These are phyloP conservation scores for Myrmophylax atrothorax DNA, from an alignment of 2,113 vertebrate genomes.

Conservation along the genomic window DNA sequence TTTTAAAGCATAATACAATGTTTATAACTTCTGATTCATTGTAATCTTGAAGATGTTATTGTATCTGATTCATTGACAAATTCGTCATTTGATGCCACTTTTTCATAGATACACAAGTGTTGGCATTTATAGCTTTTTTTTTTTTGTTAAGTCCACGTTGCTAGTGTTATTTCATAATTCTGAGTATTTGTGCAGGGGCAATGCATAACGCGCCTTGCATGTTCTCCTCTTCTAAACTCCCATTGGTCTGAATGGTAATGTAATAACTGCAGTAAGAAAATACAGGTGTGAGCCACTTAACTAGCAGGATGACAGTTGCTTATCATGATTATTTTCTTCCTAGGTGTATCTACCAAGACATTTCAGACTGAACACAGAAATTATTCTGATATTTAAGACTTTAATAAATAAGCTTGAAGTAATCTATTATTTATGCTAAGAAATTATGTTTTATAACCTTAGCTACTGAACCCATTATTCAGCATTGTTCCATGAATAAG, in stretches of 20 bases:
- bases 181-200: not conserved
- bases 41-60: not conserved
- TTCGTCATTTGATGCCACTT: not conserved
- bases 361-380: not conserved
- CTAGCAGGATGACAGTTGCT: not conserved
- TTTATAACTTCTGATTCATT: not conserved
- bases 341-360: not conserved
- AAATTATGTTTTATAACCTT: conserved; percentile 12
- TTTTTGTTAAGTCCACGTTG: not conserved
- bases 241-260: not conserved
- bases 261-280: not conserved
- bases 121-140: not conserved
- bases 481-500: not conserved
- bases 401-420: conserved; percentile 25
- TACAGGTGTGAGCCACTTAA: not conserved
- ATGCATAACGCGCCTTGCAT: not conserved
- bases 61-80: not conserved
- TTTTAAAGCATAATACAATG: not conserved
- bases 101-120: not conserved
- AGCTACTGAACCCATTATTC: not conserved
- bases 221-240: not conserved
- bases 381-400: not conserved
- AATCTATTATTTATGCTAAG: conserved; percentile 38
- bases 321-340: not conserved
- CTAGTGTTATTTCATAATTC: not conserved